Evolutionary conservation across 2,888 invertebrate genomes (phyloP).

Genomic region (Acleris laterana): DNA sequence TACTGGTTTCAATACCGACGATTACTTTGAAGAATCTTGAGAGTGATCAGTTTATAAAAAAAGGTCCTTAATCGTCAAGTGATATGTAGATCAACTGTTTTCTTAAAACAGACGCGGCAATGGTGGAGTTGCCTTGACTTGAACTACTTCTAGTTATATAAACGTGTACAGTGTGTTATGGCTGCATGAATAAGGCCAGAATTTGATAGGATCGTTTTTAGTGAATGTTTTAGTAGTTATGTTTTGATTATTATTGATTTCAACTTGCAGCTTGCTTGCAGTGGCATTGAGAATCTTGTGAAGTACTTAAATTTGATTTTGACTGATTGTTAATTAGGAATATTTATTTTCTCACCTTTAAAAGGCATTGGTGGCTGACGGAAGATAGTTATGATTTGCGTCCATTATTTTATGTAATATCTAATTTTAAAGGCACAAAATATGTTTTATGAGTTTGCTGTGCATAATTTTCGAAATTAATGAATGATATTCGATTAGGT

Average conservation of each 20-base stretch:
- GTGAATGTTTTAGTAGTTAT: background rate
- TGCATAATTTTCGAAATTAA: background rate
- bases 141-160: constrained; percentile 9
- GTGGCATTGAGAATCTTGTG: background rate
- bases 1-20: no score
- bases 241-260: constrained; percentile 7
- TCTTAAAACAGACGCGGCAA: background rate
- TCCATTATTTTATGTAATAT: constrained; percentile 30
- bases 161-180: constrained; percentile 24
- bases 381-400: constrained; percentile 11
- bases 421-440: constrained; percentile 15
- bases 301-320: constrained; percentile 10
- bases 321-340: constrained; percentile 18
- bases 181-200: constrained; percentile 8
- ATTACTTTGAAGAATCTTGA: no score
- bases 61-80: no score
- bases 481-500: no score
- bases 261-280: background rate
- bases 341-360: constrained; percentile 25
- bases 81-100: no score
- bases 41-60: no score
- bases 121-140: background rate
- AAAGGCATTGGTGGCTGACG: constrained; percentile 22
- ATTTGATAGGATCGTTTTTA: background rate
- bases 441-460: constrained; percentile 2